These are phyloP conservation scores for Ceratina australensis DNA, from an alignment of 1,140 invertebrate genomes.

Conservation along the genomic window DNA sequence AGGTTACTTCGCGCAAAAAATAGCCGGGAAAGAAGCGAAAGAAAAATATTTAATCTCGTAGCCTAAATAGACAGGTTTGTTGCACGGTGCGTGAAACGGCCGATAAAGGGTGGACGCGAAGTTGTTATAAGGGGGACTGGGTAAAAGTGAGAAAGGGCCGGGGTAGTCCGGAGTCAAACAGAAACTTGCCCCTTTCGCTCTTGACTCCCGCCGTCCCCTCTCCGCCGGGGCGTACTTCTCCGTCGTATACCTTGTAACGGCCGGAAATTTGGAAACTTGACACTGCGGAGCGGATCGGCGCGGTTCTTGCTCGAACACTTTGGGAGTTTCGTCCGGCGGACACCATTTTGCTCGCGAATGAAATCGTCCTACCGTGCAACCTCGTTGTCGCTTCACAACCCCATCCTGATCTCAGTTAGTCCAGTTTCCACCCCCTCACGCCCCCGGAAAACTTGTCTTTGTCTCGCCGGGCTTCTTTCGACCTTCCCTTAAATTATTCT, in stretches of 20 bases:
- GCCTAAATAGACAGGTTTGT: background rate
- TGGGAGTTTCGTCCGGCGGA: slow-evolving; percentile 49
- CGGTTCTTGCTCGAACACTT: slow-evolving; percentile 55
- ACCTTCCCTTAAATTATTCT: slow-evolving; percentile 9
- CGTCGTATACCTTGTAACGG: slow-evolving; percentile 49
- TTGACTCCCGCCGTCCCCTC: slow-evolving; percentile 32
- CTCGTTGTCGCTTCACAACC: slow-evolving; percentile 36
- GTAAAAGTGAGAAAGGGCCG: slow-evolving; percentile 51
- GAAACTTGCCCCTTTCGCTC: slow-evolving; percentile 62
- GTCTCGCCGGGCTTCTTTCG: slow-evolving; percentile 18
- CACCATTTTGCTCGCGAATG: slow-evolving; percentile 45
- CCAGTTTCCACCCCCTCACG: background rate
- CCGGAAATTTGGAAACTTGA: slow-evolving; percentile 68
- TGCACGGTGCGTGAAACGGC: background rate
- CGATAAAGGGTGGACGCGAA: background rate
- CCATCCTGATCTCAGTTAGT: background rate
- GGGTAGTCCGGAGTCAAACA: slow-evolving; percentile 55
- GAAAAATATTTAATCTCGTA: background rate
- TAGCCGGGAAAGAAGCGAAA: background rate
- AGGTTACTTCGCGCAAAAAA: slow-evolving; percentile 3
- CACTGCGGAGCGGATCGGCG: slow-evolving; percentile 50
- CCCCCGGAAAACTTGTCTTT: slow-evolving; percentile 7
- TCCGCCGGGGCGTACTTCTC: slow-evolving; percentile 5
- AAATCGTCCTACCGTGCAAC: slow-evolving; percentile 52
- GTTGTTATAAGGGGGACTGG: slow-evolving; percentile 12